phyloP scores from a whole-genome alignment of 1,140 invertebrate genomes.

The Aphelenchoides fujianensis region DNA sequence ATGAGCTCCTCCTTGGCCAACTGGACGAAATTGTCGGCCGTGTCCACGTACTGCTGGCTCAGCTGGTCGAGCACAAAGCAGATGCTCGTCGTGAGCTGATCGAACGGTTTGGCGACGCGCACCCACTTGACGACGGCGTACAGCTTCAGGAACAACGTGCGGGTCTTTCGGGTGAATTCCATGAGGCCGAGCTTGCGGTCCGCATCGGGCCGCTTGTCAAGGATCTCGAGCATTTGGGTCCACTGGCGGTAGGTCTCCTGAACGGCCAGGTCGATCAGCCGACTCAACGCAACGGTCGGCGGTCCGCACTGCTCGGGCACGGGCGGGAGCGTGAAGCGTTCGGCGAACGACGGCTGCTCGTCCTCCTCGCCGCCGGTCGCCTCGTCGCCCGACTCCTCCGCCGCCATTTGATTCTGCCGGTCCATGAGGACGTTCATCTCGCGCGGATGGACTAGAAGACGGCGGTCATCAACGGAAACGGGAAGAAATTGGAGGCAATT shows the following conservation, averaged over 20 bases:
- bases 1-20: conserved; percentile 12
- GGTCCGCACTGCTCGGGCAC: conserved; percentile 12
- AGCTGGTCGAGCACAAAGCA: conserved; percentile 11
- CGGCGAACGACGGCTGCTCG: conserved; percentile 8
- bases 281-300: background rate
- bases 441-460: too few species aligned
- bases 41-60: conserved; percentile 3
- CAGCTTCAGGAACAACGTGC: conserved; percentile 8
- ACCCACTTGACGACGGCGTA: conserved; percentile 17
- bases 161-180: conserved; percentile 1
- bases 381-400: background rate
- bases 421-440: background rate
- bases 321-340: background rate
- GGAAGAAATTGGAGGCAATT: too few species aligned
- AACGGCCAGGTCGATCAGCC: conserved; percentile 10
- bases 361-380: background rate
- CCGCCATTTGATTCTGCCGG: conserved; percentile 1
- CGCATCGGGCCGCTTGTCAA: background rate
- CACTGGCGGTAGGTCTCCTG: background rate
- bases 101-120: background rate
- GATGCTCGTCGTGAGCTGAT: conserved; percentile 3
- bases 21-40: conserved; percentile 5
- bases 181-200: conserved; percentile 8
- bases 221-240: background rate
- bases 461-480: too few species aligned